phyloP scores from a whole-genome alignment of 2,113 vertebrate genomes.

The Aphyosemion australe region DNA sequence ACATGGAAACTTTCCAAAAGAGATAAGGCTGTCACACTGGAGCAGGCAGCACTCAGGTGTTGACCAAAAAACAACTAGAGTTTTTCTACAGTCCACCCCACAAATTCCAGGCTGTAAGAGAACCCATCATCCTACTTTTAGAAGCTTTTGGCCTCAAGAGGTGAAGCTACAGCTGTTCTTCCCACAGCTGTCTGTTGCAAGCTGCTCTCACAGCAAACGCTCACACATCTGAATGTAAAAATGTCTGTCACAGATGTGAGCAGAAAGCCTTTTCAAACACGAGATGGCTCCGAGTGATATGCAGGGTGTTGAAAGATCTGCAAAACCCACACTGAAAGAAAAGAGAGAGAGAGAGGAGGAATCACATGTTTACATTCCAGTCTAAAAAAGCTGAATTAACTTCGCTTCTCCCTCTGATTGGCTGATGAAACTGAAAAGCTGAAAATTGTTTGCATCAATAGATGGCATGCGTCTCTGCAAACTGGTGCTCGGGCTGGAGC shows the following conservation, averaged over 20 bases:
- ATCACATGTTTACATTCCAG: constrained; percentile 40
- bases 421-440: constrained; percentile 24
- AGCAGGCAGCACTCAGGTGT: constrained; percentile 27
- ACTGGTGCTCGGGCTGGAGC: constrained; percentile 13
- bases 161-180: constrained; percentile 54
- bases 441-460: constrained; percentile 56
- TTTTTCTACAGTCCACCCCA: not conserved
- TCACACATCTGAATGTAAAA: constrained; percentile 16
- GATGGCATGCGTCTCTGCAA: constrained; percentile 70
- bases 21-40: constrained; percentile 54
- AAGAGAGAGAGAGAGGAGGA: not conserved
- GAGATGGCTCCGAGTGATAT: constrained; percentile 41
- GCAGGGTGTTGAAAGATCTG: constrained; percentile 49
- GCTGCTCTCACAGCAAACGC: no score
- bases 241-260: constrained; percentile 35
- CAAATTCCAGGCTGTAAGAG: constrained; percentile 33
- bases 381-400: constrained; percentile 23
- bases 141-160: constrained; percentile 37
- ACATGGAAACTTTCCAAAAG: constrained; percentile 61
- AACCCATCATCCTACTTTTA: constrained; percentile 39
- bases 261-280: constrained; percentile 24
- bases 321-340: not conserved
- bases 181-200: constrained; percentile 46
- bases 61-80: constrained; percentile 24
- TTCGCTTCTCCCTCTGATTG: constrained; percentile 23